Conservation (phyloP, 2,797 vertebrate genomes). For the Ciconia nigra region DNA sequence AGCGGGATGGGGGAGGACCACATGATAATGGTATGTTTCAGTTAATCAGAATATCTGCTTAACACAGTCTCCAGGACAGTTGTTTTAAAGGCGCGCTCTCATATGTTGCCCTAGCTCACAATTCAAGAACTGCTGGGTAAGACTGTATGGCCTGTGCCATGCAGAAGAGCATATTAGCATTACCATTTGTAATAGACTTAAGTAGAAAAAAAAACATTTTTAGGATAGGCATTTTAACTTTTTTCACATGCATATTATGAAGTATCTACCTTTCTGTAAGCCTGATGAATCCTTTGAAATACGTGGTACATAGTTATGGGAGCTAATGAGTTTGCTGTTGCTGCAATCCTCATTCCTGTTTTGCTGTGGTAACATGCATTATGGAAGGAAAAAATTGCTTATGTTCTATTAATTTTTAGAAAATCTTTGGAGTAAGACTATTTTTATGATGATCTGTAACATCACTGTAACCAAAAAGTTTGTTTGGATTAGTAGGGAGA, state of each 20-base stretch:
- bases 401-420: neutral
- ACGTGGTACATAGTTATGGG: rapidly evolving
- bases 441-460: neutral
- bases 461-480: neutral
- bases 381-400: neutral
- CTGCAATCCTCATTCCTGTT: neutral
- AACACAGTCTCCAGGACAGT: neutral
- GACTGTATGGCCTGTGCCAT: neutral
- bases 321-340: neutral
- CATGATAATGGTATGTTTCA: rapidly evolving
- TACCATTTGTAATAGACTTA: neutral
- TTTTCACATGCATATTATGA: neutral
- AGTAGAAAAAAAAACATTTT: neutral
- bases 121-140: neutral
- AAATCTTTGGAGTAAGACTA: neutral
- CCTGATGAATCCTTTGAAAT: neutral
- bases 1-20: neutral
- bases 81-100: neutral
- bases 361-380: neutral
- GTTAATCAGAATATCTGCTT: neutral
- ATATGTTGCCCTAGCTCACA: rapidly evolving
- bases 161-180: neutral
- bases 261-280: neutral
- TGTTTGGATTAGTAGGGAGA: neutral
- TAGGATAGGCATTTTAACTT: neutral